Base-by-base conservation (phyloP, 2,888 invertebrate species). In the Xestobium rufovillosum region DNA sequence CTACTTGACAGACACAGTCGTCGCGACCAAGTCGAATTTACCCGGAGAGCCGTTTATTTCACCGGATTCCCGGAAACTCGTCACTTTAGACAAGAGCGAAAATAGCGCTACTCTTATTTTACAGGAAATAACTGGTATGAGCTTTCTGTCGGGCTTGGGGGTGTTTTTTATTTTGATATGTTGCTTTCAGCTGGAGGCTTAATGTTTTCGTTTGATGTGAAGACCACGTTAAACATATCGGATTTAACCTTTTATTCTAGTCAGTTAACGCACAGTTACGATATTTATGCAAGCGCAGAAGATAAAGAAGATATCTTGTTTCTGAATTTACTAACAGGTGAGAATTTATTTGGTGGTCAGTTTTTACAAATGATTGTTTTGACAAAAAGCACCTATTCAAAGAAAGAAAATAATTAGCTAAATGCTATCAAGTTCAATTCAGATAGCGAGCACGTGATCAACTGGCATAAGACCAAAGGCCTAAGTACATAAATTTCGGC, bases 191-290 rank as follows among this genome's bases (percentile, higher is more conserved):
- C 72, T 28, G 69, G 65, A 48, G 83, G 83, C 31, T 63, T 83
- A 39, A 70, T 73, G 48, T 81, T 82, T 53, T 68, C 74, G 17
- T 83, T 82, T 60, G 83, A 83, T 52, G 82, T 83, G 36, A 80
- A 80, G 61, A 83, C 83, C 4, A 80, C 79, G 3, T 63, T 83
- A 42, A 79, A 79, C 58, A 75, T 83, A 47, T 81, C 80, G 49
- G 80, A 79, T 53, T 71, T 81, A 34, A 75, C 80, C 3, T 83
- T 83, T 60, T 81, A 78, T 61, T 79, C 82, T 1, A 80, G 83
- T 28, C 75, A 76, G 55, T 75, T 73, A 2, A 78, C 76, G 13
- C 79, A 80, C 55, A 80, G 81, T 40, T 83, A 83, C 55, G 83
- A 84, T 59, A 68, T 83, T 26, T 83, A 79, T 53, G 78, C 83